Evolutionary conservation across 2,113 vertebrate species (phyloP), one percentile per base, ranked within the genome.

Genomic region (Lates calcarifer): DNA sequence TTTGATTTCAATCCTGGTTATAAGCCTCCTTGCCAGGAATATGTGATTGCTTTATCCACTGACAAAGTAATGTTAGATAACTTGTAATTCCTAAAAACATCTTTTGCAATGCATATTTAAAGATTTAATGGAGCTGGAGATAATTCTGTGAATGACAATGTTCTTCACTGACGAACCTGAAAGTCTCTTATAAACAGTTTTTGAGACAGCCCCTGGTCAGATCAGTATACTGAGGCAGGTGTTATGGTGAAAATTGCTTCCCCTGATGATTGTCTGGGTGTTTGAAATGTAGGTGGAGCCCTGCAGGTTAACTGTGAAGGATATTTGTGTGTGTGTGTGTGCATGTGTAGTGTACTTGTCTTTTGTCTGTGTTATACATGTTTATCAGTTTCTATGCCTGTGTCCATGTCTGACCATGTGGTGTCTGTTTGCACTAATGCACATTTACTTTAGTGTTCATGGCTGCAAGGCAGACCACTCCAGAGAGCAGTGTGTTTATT

Each of bases 401-500:
- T 1, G 2, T 67, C 58, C 63, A 43, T 45, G 39, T 75, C 63
- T 68, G 61, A 55, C 55, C 74, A 74, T 84, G 49, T 90, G 58
- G 82, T 83, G 69, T 60, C 37, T 77, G 51, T 88, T 81, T 72
- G 66, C 31, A 81, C 26, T 31, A 57, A n/a, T 79, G 53, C 65
- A 77, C 68, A 64, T 79, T 82, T 66, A 58, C 49, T 65, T 56
- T 13, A 39, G 51, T 24, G 33, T 41, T 71, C 24, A 37, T 74
- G 39, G 86, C 90, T 84, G 58, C 22, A 28, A 79, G 91, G 86
- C 86, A 72, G 71, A 82, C 39, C 61, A 69, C 86, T 89, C 85
- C 71, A 82, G 84, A 93, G 88, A 91, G 64, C 35, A 72, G 68
- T 82, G 71, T 82, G 72, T 91, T 92, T 90, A 88, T 88, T 90